Evolutionary conservation across 1,140 invertebrate species (phyloP).

Genomic region (Drosophila truncata): DNA sequence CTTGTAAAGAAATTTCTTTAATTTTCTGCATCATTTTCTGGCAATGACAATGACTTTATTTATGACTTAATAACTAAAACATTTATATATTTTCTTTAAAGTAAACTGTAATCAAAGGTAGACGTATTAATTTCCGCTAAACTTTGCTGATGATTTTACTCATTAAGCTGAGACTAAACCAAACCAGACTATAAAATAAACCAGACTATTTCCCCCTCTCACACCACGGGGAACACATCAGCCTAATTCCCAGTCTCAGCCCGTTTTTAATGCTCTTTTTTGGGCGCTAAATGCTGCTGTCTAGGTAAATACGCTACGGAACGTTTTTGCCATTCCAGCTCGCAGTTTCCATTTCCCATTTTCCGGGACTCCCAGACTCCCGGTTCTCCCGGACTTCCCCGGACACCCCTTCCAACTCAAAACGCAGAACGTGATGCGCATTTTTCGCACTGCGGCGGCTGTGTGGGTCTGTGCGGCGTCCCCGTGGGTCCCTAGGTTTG

Average conservation of each 20-base stretch:
- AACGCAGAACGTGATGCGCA: conserved; percentile 81
- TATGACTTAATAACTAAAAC: conserved; percentile 6
- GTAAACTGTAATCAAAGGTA: conserved; percentile 9
- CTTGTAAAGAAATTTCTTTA: conserved; percentile 13
- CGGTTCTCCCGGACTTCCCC: conserved; percentile 34
- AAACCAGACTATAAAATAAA: conserved; percentile 14
- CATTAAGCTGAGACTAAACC: conserved; percentile 50
- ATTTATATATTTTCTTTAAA: neutral
- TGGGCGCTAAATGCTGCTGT: conserved; percentile 61
- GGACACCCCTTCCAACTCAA: conserved; percentile 34
- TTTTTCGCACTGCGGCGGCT: conserved; percentile 72
- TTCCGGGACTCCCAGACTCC: conserved; percentile 23
- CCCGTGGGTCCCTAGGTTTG: conserved; percentile 18
- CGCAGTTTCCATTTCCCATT: conserved; percentile 15
- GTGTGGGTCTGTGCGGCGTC: conserved; percentile 23
- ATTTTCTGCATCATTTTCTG: conserved; percentile 28
- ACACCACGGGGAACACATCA: neutral
- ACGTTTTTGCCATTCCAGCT: conserved; percentile 48
- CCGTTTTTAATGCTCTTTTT: conserved; percentile 54
- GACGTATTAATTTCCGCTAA: conserved; percentile 37
- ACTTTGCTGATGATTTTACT: conserved; percentile 8
- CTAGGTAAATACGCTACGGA: conserved; percentile 68
- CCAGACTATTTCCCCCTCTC: neutral
- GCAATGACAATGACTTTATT: conserved; percentile 21
- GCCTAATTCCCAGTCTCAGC: conserved; percentile 21